Base-by-base conservation (phyloP, 2,113 vertebrate genomes). In the Rhodinocichla rosea region DNA sequence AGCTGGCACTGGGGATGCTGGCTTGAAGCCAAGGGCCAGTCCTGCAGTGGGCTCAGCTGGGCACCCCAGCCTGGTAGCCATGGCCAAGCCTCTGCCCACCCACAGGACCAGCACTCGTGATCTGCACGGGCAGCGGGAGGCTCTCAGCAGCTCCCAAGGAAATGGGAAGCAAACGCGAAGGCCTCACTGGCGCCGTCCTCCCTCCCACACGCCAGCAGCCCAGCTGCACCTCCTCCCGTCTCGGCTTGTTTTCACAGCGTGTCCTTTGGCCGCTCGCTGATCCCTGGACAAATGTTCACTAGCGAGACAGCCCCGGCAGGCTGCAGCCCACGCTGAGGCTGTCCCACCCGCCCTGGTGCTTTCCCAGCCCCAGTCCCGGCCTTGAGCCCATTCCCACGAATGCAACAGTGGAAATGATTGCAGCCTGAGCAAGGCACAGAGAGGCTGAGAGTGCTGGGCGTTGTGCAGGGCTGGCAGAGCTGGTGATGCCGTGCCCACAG, bases 181-280 rank as follows among this genome's bases (percentile, higher is more conserved):
- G 37, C 87, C 76, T 89, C 44, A 13, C 83, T 37, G 55, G 70
- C 32, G 21, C 90, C 14, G 20, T 84, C 56, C 92, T 89, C 88
- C 53, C 80, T 59, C 81, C n/a, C 10, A 53, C 47, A 22, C 39
- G 74, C 84, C 93, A 83, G 93, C 93, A 73, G 21, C 57, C 73
- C 95, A 94, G 94, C 90, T 86, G 92, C 16, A 55, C 71, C 89
- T 87, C 90, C 92, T 92, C 95, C 82, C 6, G 27, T 50, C 90
- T 67, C 92, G 1, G 35, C 68, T 83, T 70, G 92, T 86, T 92
- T 94, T 57, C 89, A 49, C 79, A 83, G 88, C 3, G 1, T 23
- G 95, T 87, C 85, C 90, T 87, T 78, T 78, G 83, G 84, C 92
- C 6, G 67, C 87, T 60, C 11, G 3, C 90, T 89, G 37, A 89